Base-by-base conservation (phyloP, 2,113 vertebrate species). In the Boleophthalmus pectinirostris region DNA sequence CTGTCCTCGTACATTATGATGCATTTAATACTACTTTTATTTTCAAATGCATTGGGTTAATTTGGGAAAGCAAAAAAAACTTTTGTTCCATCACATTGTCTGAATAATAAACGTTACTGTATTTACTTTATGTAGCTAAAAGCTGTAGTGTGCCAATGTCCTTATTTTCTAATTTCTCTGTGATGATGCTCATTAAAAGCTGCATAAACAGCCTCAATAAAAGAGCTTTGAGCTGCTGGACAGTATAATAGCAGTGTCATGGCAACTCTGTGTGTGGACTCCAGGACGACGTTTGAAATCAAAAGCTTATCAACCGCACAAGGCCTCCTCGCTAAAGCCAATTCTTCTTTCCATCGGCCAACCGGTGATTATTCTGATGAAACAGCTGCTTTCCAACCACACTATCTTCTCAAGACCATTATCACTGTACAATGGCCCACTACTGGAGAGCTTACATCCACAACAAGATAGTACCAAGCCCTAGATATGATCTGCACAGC, bases 361-460 rank as follows among this genome's bases (percentile, higher is more conserved):
- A 54, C 57, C 65, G 54, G 47, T 68, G 81, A 82, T 71, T 56
- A 72, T 74, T 81, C 79, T 38, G 65, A 70, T 77, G 33, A 77
- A 68, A 18, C 15, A 67, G 43, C 23, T 60, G 21, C 46, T 65
- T 69, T 35, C 24, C 16, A 33, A 24, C 29, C 25, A 35, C 63
- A 76, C 54, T 46, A 56, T 45, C 56, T 54, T 57, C 10, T 53
- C 24, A 56, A 35, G 58, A 61, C 25, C 25, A 61, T 61, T 61
- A 61, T 61, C 58, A 61, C 60, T 63, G 29, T 20, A 63, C 29
- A 63, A 63, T 18, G 25, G 25, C 11, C 58, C 16, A 20, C 51
- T 53, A 53, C 20, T 53, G 51, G 16, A 35, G 29, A 63, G 60
- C 25, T 33, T 38, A 35, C 16, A 64, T 64, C 61, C 61, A 64